phyloP scores from a whole-genome alignment of 2,113 vertebrate species.

The Mixornis gularis region DNA sequence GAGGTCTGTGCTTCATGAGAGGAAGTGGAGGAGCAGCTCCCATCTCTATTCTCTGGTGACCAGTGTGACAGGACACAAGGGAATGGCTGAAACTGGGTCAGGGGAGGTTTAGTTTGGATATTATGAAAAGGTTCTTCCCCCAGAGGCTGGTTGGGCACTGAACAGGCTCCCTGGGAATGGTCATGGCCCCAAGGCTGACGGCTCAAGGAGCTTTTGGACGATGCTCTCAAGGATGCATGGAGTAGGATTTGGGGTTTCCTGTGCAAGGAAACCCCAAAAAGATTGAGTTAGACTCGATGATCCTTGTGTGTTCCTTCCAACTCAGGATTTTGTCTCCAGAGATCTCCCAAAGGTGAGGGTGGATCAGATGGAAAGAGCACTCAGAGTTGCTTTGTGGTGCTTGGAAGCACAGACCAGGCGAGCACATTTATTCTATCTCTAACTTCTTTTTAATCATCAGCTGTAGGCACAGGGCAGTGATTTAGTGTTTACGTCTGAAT shows the following conservation, averaged over 20 bases:
- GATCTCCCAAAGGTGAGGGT: background rate
- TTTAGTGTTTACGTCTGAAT: background rate
- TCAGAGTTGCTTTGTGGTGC: too few species aligned
- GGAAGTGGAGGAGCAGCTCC: background rate
- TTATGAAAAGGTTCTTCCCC: background rate
- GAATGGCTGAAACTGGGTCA: too few species aligned
- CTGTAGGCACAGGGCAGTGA: background rate
- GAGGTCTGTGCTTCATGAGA: background rate
- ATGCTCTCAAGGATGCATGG: rapidly evolving
- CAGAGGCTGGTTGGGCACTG: background rate
- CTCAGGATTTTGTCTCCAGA: background rate
- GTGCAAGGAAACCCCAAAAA: background rate
- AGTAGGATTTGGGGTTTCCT: background rate
- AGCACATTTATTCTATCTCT: rapidly evolving
- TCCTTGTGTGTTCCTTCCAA: background rate
- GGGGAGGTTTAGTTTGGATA: background rate
- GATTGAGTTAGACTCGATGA: rapidly evolving
- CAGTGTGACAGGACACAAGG: background rate
- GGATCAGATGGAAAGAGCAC: background rate
- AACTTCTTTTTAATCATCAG: background rate
- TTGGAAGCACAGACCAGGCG: rapidly evolving
- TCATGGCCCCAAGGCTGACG: background rate
- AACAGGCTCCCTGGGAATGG: background rate
- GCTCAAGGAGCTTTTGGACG: background rate
- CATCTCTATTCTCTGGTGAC: background rate